Evolutionary conservation across 2,888 invertebrate genomes (phyloP).

Genomic region (Microctonus hyperodae): DNA sequence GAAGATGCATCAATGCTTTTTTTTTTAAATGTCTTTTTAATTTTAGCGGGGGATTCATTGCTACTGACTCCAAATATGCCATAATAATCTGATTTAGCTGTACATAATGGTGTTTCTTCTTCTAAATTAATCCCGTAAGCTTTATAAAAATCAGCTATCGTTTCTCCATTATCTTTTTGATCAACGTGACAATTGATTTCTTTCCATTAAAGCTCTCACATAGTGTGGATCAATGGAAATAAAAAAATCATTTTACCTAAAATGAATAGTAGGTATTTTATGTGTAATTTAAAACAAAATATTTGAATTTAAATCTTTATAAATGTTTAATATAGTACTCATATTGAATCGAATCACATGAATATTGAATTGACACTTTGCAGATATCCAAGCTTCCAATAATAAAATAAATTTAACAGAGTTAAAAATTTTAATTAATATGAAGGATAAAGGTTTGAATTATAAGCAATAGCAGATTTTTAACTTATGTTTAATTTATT

Average conservation of each 20-base stretch:
- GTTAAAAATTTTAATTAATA: not conserved
- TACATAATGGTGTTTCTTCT: constrained; percentile 64
- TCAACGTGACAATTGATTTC: constrained; percentile 89
- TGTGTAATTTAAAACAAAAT: no score
- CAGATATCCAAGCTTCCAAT: no score
- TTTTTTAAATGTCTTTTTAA: constrained; percentile 93
- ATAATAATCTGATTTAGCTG: constrained; percentile 95
- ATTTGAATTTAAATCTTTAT: no score
- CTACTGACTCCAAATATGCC: constrained; percentile 89
- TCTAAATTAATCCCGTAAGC: constrained; percentile 85
- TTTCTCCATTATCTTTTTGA: constrained; percentile 84
- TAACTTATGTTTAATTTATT: constrained; percentile 27
- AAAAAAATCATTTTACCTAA: no score
- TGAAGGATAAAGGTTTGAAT: not conserved
- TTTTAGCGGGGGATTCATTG: constrained; percentile 86
- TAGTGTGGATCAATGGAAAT: constrained; percentile 86
- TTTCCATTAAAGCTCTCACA: constrained; percentile 82
- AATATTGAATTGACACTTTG: no score
- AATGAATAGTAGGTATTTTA: no score
- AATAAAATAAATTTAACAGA: no score
- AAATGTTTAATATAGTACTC: no score
- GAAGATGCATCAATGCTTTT: constrained; percentile 90
- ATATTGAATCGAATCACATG: no score
- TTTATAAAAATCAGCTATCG: constrained; percentile 89
- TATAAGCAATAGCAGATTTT: not conserved